Conservation (phyloP, 2,113 vertebrate species). For the Xerus inauris region DNA sequence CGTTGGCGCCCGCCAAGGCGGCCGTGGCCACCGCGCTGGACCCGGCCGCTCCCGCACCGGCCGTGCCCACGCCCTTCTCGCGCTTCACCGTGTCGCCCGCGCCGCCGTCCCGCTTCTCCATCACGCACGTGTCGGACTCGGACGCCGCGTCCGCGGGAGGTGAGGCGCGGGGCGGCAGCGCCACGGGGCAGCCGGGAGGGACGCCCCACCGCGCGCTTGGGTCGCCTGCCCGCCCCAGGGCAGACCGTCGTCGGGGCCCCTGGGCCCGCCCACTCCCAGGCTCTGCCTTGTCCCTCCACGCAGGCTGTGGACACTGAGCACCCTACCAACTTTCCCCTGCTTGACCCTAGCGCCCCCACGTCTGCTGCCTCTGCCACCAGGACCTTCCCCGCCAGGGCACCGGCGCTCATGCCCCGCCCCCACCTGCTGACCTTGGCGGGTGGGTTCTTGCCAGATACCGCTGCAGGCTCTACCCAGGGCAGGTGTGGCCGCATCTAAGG, state of each 20-base stretch:
- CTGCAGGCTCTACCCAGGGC: neutral
- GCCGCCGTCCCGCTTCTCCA: slow-evolving; percentile 94
- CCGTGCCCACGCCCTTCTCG: slow-evolving; percentile 86
- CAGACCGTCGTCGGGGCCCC: neutral
- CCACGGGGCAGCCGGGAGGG: neutral
- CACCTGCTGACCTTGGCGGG: neutral
- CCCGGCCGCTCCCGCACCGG: slow-evolving; percentile 56
- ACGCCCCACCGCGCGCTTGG: too few species aligned
- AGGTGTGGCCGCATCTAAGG: too few species aligned
- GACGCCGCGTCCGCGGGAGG: slow-evolving; percentile 92
- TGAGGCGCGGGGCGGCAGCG: slow-evolving; percentile 74
- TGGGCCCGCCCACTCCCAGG: too few species aligned
- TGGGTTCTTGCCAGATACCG: neutral
- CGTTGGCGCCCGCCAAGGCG: slow-evolving; percentile 85
- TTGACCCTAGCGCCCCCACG: neutral
- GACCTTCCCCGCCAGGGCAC: neutral
- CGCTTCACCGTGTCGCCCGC: slow-evolving; percentile 95
- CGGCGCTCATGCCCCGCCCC: fast-evolving
- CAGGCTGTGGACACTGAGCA: neutral
- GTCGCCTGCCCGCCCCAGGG: too few species aligned
- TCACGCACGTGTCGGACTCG: slow-evolving; percentile 95
- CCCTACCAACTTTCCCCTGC: too few species aligned
- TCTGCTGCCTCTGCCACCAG: too few species aligned
- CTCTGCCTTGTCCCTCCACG: neutral
- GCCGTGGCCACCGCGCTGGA: slow-evolving; percentile 80